Base-by-base conservation (phyloP, 2,113 vertebrate genomes). In the Philantomba maxwellii region DNA sequence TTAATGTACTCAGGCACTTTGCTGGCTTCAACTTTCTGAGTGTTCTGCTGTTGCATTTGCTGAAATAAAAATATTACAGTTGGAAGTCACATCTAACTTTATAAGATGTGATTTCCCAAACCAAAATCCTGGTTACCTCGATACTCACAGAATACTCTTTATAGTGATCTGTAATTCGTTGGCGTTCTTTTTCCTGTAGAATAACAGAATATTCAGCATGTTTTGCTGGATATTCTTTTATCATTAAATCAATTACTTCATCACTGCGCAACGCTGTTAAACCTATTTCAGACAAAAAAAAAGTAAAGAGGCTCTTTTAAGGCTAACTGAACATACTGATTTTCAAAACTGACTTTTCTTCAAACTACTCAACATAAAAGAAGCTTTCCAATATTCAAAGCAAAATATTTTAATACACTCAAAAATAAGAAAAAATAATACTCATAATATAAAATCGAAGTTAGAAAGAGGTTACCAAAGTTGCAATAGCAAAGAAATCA, bases 1-100 rank as follows among this genome's bases (percentile, higher is more conserved):
- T 99, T 99, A 80, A 99, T 99, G 94, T 99, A 99, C 97, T 99
- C 99, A 0, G 99, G 99, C 95, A 99, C 99, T 98, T 99, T 99
- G 98, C 99, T 99, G 96, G 99, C 99, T 98, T 99, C 99, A 21
- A 99, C 99, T 96, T 99, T 99, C 98, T 99, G 99, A 28, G 99
- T 99, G 82, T 99, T 99, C 98, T 99, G 99, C 88, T 99, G 99
- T 78, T 99, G 99, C 99, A 99, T 99, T 99, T 99, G 99, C 99
- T 99, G 97, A 77, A 98, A 98, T 51, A 81, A 94, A 98, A 87
- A 89, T 5, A 78, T 8, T 19, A 17, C 33, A 51, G 81, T 45
- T 78, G 70, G 26, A 92, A 92, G 70, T 92, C 73, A 83, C 53
- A 28, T 0, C 2, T 12, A 28, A 83, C 75, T 62, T 73, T 14